Evolutionary conservation across 2,888 invertebrate species (phyloP).

Genomic region (Machimus rusticus): DNA sequence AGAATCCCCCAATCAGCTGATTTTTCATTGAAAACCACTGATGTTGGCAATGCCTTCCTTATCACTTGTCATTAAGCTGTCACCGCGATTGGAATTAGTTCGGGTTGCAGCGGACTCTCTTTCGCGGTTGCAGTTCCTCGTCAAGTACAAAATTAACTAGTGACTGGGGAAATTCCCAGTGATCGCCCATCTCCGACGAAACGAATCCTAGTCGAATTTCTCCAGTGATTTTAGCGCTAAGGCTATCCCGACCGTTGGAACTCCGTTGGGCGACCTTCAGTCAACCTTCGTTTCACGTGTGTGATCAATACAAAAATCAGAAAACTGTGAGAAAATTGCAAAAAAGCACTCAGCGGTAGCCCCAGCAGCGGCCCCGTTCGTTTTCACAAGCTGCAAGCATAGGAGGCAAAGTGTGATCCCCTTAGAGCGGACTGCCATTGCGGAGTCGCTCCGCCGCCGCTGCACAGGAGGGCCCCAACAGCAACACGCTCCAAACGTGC

Average conservation of each 20-base stretch:
- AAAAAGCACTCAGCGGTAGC: not conserved
- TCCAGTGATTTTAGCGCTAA: not conserved
- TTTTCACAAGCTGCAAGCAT: not conserved
- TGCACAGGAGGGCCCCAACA: not conserved
- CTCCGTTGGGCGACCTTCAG: constrained; percentile 56
- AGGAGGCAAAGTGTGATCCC: not conserved
- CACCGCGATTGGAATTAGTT: not conserved
- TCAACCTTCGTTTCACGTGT: constrained; percentile 60
- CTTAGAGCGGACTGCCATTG: not conserved
- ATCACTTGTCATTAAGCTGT: not conserved
- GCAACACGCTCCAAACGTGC: not conserved
- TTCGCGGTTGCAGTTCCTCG: not conserved
- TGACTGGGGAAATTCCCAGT: not conserved
- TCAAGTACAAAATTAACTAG: not conserved
- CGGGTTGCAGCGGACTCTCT: not conserved
- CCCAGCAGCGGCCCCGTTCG: not conserved
- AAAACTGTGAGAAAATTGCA: not conserved
- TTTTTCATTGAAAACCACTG: not conserved
- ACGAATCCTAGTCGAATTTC: not conserved
- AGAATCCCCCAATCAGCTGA: not conserved
- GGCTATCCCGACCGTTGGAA: not conserved
- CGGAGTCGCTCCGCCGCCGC: not conserved
- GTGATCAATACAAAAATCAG: constrained; percentile 52
- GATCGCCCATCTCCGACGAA: not conserved
- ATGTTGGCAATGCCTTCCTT: not conserved